These are phyloP conservation scores for Zaprionus bogoriensis DNA, from an alignment of 2,888 invertebrate species.

Conservation along the genomic window DNA sequence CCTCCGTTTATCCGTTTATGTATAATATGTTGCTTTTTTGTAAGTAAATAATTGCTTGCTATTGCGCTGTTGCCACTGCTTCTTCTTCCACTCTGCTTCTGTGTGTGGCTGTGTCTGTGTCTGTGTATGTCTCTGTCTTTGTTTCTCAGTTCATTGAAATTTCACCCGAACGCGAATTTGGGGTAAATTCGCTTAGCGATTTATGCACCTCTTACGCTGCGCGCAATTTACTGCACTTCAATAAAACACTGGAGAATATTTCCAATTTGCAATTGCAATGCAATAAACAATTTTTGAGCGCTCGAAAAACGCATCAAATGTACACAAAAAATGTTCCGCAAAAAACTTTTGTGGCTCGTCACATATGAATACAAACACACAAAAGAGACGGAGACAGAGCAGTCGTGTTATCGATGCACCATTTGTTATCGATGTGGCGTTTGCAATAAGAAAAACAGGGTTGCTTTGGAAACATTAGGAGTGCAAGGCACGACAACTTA, in stretches of 20 bases:
- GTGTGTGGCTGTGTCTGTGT: conserved; percentile 15
- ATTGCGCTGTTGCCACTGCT: conserved; percentile 75
- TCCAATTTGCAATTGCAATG: conserved; percentile 51
- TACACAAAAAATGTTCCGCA: conserved; percentile 79
- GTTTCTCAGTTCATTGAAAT: conserved; percentile 81
- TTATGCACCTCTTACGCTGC: conserved; percentile 61
- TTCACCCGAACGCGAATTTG: conserved; percentile 77
- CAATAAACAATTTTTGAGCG: conserved; percentile 65
- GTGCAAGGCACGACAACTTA: conserved; percentile 10
- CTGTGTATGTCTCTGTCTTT: conserved; percentile 69
- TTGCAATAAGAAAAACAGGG: conserved; percentile 3
- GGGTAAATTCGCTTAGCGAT: conserved; percentile 65
- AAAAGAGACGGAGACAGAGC: conserved; percentile 48
- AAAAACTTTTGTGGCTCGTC: conserved; percentile 78
- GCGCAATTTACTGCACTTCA: conserved; percentile 42
- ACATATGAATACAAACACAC: conserved; percentile 80
- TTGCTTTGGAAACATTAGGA: conserved; percentile 6
- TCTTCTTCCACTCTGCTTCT: conserved; percentile 63
- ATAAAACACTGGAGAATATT: conserved; percentile 39
- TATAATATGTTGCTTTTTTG: conserved; percentile 59
- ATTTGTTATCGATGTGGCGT: conserved; percentile 43
- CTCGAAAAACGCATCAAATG: conserved; percentile 68
- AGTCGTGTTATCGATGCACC: conserved; percentile 43
- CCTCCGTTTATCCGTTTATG: conserved; percentile 45
- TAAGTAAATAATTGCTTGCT: conserved; percentile 76